A percentile compares a stretch with the other conserved stretches of the same genome.
These are phyloP conservation scores for Sarcophaga peregrina DNA, from an alignment of 1,140 invertebrate species.

Conservation along the genomic window DNA sequence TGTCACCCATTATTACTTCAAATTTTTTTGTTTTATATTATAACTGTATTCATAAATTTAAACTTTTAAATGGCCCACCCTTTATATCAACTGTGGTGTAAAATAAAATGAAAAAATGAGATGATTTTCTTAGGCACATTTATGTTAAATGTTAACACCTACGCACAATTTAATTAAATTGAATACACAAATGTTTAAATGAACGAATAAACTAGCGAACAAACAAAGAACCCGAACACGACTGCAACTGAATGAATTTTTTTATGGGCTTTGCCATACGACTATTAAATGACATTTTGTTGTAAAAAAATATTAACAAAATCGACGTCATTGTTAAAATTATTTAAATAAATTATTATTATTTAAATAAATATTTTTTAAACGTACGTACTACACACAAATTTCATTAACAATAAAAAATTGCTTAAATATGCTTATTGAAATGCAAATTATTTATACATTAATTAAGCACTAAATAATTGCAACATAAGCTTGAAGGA, in stretches of 20 bases:
- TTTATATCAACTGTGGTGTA: too few relatives aligned
- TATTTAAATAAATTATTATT: neutral
- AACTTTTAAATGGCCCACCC: too few relatives aligned
- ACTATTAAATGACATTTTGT: neutral
- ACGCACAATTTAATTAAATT: neutral
- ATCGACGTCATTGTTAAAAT: neutral
- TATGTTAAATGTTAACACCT: neutral
- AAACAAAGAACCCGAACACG: neutral
- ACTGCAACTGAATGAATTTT: neutral
- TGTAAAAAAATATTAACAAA: neutral
- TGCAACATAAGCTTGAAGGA: too few relatives aligned
- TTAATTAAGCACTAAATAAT: too few relatives aligned
- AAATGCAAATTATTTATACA: neutral
- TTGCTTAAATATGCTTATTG: neutral
- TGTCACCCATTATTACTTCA: too few relatives aligned
- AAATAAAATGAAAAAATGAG: too few relatives aligned
- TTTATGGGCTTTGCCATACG: neutral
- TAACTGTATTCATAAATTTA: too few relatives aligned
- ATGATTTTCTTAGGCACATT: too few relatives aligned
- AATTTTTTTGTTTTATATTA: too few relatives aligned
- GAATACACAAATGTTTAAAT: neutral
- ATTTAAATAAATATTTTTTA: neutral
- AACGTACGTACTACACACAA: neutral
- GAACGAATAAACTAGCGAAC: neutral
- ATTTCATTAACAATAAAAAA: neutral